Evolutionary conservation across 2,888 invertebrate genomes (phyloP).

Genomic region (Neria commutata): DNA sequence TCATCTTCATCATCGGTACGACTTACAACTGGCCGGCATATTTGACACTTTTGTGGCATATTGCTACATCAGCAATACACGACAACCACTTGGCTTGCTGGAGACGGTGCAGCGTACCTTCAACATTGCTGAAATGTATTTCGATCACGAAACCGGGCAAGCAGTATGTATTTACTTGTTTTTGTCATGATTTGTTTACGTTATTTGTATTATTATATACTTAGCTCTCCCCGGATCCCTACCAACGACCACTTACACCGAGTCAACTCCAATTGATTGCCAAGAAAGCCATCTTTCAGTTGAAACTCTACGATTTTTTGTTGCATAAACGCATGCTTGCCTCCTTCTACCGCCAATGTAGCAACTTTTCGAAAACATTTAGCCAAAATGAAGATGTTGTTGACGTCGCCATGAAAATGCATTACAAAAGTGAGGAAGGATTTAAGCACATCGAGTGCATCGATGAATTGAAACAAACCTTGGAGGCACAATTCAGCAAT

Average conservation of each 20-base stretch:
- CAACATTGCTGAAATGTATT: constrained; percentile 37
- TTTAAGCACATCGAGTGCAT: constrained; percentile 33
- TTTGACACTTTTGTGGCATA: constrained; percentile 48
- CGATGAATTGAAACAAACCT: background rate
- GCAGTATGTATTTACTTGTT: background rate
- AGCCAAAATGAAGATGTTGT: constrained; percentile 36
- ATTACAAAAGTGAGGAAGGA: constrained; percentile 33
- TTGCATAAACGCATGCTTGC: constrained; percentile 43
- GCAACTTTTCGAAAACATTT: constrained; percentile 37
- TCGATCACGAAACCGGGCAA: constrained; percentile 12
- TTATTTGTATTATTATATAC: constrained; percentile 7
- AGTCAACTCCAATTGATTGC: constrained; percentile 30
- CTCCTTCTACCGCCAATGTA: constrained; percentile 43
- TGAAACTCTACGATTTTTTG: constrained; percentile 44
- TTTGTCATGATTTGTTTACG: background rate
- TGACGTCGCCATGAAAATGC: constrained; percentile 41
- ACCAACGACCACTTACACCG: constrained; percentile 36
- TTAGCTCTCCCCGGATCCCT: constrained; percentile 19
- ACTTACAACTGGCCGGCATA: constrained; percentile 36
- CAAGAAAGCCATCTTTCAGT: constrained; percentile 39
- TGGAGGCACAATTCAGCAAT: background rate
- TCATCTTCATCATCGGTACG: constrained; percentile 41
- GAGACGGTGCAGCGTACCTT: constrained; percentile 36
- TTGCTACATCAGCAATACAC: constrained; percentile 33
- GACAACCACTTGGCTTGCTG: constrained; percentile 29